These are phyloP conservation scores for Bombus huntii DNA, from an alignment of 1,140 invertebrate genomes.

Conservation along the genomic window DNA sequence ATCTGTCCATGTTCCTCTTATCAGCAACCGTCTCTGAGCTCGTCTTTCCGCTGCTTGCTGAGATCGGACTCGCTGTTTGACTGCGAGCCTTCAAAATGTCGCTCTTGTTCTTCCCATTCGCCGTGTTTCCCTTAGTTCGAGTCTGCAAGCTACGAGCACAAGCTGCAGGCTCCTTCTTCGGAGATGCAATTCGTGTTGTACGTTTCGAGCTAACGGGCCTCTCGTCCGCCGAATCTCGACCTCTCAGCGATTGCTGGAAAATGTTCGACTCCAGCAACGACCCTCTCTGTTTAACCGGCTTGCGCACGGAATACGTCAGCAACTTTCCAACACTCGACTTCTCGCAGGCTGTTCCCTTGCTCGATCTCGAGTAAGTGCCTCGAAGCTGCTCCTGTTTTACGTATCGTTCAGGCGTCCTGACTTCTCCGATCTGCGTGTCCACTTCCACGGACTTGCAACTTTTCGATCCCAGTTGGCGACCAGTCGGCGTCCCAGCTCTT, in stretches of 20 bases:
- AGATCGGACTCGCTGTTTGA: neutral
- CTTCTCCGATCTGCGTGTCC: constrained; percentile 50
- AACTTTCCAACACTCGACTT: neutral
- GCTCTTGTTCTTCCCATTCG: no score
- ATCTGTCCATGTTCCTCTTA: neutral
- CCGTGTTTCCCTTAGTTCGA: no score
- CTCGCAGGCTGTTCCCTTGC: neutral
- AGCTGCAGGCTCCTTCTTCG: neutral
- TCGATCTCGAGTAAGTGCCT: constrained; percentile 37
- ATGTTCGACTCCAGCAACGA: constrained; percentile 24
- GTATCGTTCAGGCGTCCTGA: constrained; percentile 53
- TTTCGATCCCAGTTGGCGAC: constrained; percentile 4
- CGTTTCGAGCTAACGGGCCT: neutral
- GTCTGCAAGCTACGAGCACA: neutral
- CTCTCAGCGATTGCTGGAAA: constrained; percentile 8
- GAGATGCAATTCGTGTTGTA: neutral
- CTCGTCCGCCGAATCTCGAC: neutral
- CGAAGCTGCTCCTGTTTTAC: constrained; percentile 20
- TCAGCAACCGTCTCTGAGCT: no score
- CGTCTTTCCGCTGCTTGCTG: neutral
- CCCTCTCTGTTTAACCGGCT: neutral
- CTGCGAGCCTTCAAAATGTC: neutral
- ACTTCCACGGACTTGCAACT: constrained; percentile 34
- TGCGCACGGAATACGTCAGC: constrained; percentile 33
- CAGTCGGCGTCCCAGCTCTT: neutral